phyloP scores from a whole-genome alignment of 2,888 invertebrate species.

The Psylliodes chrysocephalus region DNA sequence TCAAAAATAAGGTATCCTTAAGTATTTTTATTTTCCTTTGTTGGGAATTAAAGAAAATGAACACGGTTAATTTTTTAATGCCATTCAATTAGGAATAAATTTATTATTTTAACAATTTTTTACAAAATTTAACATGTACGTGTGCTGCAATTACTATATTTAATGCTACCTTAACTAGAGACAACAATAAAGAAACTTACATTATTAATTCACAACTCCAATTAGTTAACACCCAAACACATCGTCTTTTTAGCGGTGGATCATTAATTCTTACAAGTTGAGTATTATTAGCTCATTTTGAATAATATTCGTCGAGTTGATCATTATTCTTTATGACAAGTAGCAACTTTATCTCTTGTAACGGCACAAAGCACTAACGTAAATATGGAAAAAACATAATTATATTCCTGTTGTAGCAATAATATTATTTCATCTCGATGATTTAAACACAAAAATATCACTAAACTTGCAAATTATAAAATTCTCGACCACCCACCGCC shows the following conservation, averaged over 20 bases:
- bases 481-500: conserved; percentile 63
- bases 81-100: too few species aligned
- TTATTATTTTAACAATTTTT: too few species aligned
- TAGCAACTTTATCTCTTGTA: conserved; percentile 15
- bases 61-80: too few species aligned
- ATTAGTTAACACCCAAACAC: conserved; percentile 29
- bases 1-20: too few species aligned
- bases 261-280: conserved; percentile 39
- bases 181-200: conserved; percentile 28
- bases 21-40: too few species aligned
- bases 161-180: neutral
- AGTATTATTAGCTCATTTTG: conserved; percentile 36
- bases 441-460: conserved; percentile 53
- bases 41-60: too few species aligned
- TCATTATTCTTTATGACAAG: conserved; percentile 33
- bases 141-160: neutral
- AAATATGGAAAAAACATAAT: conserved; percentile 23
- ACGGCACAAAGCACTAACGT: conserved; percentile 23
- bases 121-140: neutral
- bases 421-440: conserved; percentile 22
- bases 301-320: conserved; percentile 34
- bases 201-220: conserved; percentile 16
- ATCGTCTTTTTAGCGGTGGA: conserved; percentile 29
- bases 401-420: conserved; percentile 23
- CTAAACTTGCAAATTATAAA: conserved; percentile 56